Conservation (phyloP, 2,797 vertebrate genomes). For the Lates japonicus region DNA sequence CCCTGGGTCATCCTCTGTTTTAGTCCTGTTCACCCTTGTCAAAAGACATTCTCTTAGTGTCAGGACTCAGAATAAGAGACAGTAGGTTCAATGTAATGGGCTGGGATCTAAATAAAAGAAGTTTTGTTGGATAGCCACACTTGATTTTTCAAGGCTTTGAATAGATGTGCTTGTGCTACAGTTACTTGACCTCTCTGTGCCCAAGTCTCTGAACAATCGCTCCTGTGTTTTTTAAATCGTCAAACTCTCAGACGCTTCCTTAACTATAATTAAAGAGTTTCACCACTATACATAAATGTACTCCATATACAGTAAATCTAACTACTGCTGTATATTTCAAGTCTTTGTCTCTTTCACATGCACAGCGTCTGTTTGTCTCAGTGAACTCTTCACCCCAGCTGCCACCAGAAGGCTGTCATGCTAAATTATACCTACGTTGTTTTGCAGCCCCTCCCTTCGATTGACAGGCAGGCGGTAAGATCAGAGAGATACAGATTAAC, state of each 20-base stretch:
- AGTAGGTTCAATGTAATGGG: constrained; percentile 67
- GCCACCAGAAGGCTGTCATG: constrained; percentile 74
- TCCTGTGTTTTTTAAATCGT: constrained; percentile 63
- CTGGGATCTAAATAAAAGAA: constrained; percentile 59
- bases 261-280: constrained; percentile 32
- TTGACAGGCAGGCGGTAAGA: constrained; percentile 78
- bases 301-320: constrained; percentile 51
- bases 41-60: constrained; percentile 74
- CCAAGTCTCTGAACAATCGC: constrained; percentile 60
- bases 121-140: constrained; percentile 73
- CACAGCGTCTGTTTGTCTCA: constrained; percentile 25
- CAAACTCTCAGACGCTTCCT: constrained; percentile 55
- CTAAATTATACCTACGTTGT: constrained; percentile 75
- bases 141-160: constrained; percentile 74
- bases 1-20: constrained; percentile 66
- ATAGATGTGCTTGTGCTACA: constrained; percentile 76
- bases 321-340: constrained; percentile 24
- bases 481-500: constrained; percentile 75
- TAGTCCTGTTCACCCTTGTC: constrained; percentile 74
- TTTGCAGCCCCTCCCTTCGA: constrained; percentile 58
- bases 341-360: constrained; percentile 35
- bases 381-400: constrained; percentile 81
- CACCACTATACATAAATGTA: constrained; percentile 50
- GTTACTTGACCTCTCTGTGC: constrained; percentile 69
- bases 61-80: constrained; percentile 60